phyloP scores from a whole-genome alignment of 2,113 vertebrate species.

The Pachyramphus minor region DNA sequence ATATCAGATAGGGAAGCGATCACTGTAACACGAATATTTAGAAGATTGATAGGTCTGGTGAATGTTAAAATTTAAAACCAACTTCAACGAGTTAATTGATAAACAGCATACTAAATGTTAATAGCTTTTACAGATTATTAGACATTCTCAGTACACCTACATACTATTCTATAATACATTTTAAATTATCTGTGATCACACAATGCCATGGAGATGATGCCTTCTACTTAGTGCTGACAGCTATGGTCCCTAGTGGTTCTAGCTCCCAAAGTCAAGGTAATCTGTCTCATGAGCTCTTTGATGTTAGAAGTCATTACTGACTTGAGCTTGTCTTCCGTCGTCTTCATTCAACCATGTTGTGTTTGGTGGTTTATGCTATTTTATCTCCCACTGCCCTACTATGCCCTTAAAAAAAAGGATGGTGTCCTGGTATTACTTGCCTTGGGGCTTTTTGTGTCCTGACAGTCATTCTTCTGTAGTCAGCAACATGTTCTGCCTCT shows the following conservation, averaged over 20 bases:
- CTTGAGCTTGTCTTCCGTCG: background rate
- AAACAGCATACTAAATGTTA: background rate
- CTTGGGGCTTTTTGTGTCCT: background rate
- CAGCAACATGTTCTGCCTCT: background rate
- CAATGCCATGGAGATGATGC: background rate
- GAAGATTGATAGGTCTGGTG: background rate
- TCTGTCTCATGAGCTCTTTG: background rate
- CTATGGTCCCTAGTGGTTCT: background rate
- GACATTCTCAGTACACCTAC: background rate
- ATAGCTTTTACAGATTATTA: background rate
- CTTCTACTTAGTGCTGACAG: background rate
- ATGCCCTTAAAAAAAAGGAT: fast-evolving
- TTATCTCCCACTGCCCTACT: fast-evolving
- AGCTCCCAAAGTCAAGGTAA: background rate
- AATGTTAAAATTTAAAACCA: background rate
- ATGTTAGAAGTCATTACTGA: background rate
- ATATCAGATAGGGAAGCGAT: background rate
- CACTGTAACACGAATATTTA: background rate
- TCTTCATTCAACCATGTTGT: background rate
- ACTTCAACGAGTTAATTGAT: background rate
- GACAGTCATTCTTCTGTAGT: background rate
- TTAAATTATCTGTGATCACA: background rate
- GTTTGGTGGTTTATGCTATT: background rate
- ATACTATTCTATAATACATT: background rate
- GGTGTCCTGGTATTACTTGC: background rate